These are phyloP conservation scores for Xiphophorus birchmanni DNA, from an alignment of 2,797 vertebrate genomes.

Conservation along the genomic window DNA sequence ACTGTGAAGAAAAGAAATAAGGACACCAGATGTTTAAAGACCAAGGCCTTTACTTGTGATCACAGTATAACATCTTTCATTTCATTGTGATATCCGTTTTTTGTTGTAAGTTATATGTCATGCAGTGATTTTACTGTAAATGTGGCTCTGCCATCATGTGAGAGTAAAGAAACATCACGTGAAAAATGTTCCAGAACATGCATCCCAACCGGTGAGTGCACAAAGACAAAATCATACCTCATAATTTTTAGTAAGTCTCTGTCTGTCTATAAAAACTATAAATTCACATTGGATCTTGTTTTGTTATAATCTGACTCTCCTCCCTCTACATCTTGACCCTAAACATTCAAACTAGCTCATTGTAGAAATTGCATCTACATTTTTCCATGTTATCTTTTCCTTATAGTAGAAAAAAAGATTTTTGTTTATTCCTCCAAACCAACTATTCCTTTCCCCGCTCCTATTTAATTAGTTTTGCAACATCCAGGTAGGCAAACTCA, in stretches of 20 bases:
- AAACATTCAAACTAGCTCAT: neutral
- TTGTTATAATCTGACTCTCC: neutral
- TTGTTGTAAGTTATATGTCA: neutral
- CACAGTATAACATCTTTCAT: neutral
- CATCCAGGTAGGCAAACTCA: slow-evolving; percentile 82
- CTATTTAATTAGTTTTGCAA: slow-evolving; percentile 77
- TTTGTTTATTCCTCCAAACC: neutral
- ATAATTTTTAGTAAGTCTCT: neutral
- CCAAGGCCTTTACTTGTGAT: slow-evolving; percentile 1
- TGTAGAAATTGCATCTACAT: neutral
- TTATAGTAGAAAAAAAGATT: neutral
- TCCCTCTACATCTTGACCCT: neutral
- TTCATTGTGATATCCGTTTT: neutral
- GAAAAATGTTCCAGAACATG: neutral
- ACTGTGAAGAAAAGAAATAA: neutral
- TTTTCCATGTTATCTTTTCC: neutral
- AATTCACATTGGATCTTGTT: neutral
- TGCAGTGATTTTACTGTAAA: neutral
- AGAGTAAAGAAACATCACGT: neutral
- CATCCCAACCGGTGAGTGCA: neutral
- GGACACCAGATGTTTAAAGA: neutral
- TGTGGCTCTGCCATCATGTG: neutral
- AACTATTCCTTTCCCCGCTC: neutral
- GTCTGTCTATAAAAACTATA: neutral
- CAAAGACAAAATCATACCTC: neutral